Percentiles rank a stretch among this genome's conserved stretches.
phyloP scores from a whole-genome alignment of 2,888 invertebrate species.

The Apodemia mormo region DNA sequence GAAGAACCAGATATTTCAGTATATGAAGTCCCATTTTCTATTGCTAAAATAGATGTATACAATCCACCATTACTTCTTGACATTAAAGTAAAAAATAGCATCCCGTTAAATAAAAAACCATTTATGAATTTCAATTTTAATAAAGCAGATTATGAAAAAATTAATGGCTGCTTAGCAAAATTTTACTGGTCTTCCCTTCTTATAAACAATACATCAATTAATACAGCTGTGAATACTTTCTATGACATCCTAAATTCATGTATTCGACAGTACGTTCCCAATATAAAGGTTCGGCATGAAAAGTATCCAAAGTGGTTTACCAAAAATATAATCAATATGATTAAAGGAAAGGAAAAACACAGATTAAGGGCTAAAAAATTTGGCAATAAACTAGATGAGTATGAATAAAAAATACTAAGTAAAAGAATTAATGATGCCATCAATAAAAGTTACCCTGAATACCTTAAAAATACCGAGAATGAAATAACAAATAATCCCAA shows the following conservation, averaged over 20 bases:
- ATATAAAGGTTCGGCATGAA: background rate
- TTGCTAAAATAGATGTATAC: background rate
- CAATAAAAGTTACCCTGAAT: background rate
- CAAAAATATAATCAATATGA: background rate
- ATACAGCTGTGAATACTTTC: background rate
- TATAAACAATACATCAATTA: background rate
- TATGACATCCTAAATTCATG: background rate
- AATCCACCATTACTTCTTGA: background rate
- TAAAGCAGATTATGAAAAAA: background rate
- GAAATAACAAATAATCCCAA: background rate
- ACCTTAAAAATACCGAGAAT: background rate
- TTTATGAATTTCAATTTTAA: background rate
- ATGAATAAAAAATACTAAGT: background rate
- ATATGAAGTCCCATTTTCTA: background rate
- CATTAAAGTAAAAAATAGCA: background rate
- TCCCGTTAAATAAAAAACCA: background rate
- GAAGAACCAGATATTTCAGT: background rate
- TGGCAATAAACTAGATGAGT: background rate
- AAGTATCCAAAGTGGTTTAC: constrained; percentile 3
- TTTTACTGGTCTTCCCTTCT: background rate
- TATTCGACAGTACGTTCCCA: background rate
- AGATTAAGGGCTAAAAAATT: background rate
- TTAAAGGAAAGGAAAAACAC: constrained; percentile 3
- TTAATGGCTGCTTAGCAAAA: background rate
- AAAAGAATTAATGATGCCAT: background rate